phyloP scores from a whole-genome alignment of 2,797 vertebrate species.

The Delichon dasypus region DNA sequence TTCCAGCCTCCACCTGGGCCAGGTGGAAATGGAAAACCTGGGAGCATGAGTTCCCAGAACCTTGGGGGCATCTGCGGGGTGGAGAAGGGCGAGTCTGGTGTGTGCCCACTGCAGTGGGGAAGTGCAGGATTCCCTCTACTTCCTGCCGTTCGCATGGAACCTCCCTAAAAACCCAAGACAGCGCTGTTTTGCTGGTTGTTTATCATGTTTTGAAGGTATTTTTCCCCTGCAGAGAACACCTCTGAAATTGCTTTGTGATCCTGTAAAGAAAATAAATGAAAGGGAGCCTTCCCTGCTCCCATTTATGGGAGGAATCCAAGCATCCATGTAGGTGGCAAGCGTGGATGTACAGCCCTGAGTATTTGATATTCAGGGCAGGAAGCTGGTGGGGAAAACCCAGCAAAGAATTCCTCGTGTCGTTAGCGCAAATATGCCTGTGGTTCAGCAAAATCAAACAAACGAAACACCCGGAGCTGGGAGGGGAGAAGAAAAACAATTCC shows the following conservation, averaged over 20 bases:
- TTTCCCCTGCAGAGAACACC: conserved; percentile 4
- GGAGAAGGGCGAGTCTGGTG: neutral
- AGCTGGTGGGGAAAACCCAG: conserved; percentile 19
- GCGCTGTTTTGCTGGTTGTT: neutral
- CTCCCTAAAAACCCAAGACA: neutral
- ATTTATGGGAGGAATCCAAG: neutral
- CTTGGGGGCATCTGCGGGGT: neutral
- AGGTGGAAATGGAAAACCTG: neutral
- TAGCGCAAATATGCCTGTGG: neutral
- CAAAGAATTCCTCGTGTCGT: neutral
- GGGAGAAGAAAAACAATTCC: neutral
- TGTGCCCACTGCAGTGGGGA: neutral
- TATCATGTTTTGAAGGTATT: neutral
- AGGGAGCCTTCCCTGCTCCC: neutral
- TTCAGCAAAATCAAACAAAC: conserved; percentile 2
- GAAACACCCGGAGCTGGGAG: neutral
- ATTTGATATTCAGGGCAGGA: conserved; percentile 25
- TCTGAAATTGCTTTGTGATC: conserved; percentile 28
- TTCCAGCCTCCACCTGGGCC: neutral
- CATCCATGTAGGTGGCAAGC: neutral
- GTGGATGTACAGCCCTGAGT: neutral
- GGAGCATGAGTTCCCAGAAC: neutral
- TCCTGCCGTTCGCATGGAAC: neutral
- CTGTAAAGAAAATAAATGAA: conserved; percentile 21
- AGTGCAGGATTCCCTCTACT: neutral